Evolutionary conservation across 1,140 invertebrate genomes (phyloP), one percentile per base, ranked within the genome.

Genomic region (Hyphantria cunea): DNA sequence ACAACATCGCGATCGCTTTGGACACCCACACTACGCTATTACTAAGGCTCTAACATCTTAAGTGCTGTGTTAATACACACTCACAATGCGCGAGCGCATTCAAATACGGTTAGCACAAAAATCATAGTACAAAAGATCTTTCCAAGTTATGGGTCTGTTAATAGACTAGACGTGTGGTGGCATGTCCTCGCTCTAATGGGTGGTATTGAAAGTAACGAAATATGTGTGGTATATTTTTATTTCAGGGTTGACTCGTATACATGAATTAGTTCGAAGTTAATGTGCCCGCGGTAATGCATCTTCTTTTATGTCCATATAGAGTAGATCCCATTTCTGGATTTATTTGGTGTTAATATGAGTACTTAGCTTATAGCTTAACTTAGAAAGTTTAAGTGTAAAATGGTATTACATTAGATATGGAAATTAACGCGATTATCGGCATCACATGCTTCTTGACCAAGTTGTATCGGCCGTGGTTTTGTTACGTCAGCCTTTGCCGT

Each of bases 11-110:
- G 17, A 25, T 25, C 17, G 17, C 17, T 13, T 9, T 37, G 61
- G 48, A 68, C 74, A 78, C 73, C 69, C 66, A 72, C 70, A 62
- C 60, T 47, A 49, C 52, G 33, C 42, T 51, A 63, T 66, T 69
- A 61, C 59, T 39, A 39, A 66, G 63, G 67, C 61, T 81, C 76
- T 81, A 83, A 81, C 72, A 76, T 39, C 47, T 78, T 80, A 78
- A 81, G 76, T 75, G 80, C 72, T 61, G 62, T 70, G 80, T 72
- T 83, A 81, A 80, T 74, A 73, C 41, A 44, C 14, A 42, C 33
- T 31, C 69, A 72, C 68, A 71, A 68, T 65, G 63, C 64, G 32
- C 55, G 8, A 8, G 54, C 58, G 66, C 67, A 66, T 66, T 68
- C 54, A 60, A 62, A 45, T 52, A 66, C 69, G 50, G 69, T 78